Percentiles rank a stretch among this genome's conserved stretches.
phyloP scores from a whole-genome alignment of 2,113 vertebrate genomes.

The Alligator mississippiensis region DNA sequence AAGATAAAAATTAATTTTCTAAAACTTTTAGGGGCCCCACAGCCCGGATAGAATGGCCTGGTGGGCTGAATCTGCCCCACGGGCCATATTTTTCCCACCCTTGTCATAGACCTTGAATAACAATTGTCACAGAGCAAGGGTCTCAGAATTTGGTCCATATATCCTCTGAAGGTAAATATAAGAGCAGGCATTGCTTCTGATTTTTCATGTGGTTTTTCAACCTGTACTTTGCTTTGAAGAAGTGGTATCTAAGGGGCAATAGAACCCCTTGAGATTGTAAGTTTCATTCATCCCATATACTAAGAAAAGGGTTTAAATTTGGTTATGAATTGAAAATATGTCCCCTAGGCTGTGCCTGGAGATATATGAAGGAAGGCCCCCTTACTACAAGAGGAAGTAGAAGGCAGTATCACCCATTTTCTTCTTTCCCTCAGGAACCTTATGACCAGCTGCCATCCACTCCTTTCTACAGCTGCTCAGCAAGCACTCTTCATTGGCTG shows the following conservation, averaged over 20 bases:
- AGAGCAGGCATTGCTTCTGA: background rate
- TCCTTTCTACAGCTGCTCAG: background rate
- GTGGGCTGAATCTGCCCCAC: no score
- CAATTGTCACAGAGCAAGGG: background rate
- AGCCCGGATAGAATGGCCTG: background rate
- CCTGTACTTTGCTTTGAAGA: background rate
- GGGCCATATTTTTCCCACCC: no score
- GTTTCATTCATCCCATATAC: background rate
- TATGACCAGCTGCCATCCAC: background rate
- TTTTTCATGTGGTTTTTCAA: background rate
- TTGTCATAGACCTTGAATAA: background rate
- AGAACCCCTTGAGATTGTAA: background rate
- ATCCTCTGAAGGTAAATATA: accelerated
- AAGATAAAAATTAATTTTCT: no score
- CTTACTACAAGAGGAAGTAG: background rate
- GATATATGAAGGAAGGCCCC: no score
- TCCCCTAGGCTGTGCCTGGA: no score
- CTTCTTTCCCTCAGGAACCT: background rate
- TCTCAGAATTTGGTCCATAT: background rate
- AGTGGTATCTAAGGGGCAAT: background rate
- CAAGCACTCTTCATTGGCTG: background rate
- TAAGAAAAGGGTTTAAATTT: no score
- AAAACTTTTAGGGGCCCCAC: no score
- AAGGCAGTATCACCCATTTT: background rate
- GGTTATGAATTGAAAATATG: no score